Base-by-base conservation (phyloP, 1,140 invertebrate species). In the Aphelenchoides besseyi region DNA sequence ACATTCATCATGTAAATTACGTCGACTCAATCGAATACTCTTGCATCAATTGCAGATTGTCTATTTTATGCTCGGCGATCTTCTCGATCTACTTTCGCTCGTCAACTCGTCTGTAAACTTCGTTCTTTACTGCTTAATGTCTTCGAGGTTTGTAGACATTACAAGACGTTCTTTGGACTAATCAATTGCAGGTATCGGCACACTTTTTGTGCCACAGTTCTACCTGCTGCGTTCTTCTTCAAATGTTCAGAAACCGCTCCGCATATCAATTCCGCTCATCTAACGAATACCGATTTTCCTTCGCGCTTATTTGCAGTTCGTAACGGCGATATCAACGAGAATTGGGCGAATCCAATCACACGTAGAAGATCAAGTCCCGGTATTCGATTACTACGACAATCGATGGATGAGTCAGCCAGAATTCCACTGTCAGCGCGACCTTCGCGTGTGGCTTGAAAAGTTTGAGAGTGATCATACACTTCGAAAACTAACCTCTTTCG, bases 71-170 rank as follows among this genome's bases (percentile, higher is more conserved):
- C 36, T 81, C 26, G 80, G 80, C 18, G 80, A 82, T 68, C 57
- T 82, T 8, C 62, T 82, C 2, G 80, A 82, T 71, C 62, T 82
- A 16, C 64, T 82, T 12, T 81, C 79, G 12, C 68, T 82, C 32
- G 54, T 82, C 48, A 82, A 82, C 55, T 76, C 74, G 18, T 82
- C 73, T 35, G 75, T 82, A 26, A 82, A 82, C 64, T 82, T 82
- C 59, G 69, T 82, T 30, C 61, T 83, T 16, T 82, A 82, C 67
- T 83, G 79, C 54, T 57, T 83, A 2, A 82, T 82, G 81, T 76
- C 73, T 35, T 82, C 80, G 2, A 69, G 77, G 26, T 82, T 79
- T 48, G 68, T 72, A 12, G 16, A 26, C 2, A 30, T 41, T 71
- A 33, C 16, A 36, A 1, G 69, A 37, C 16, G 2, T 57, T 8